Conservation (phyloP, 1,140 invertebrate genomes). For the honey bee (Apis mellifera) region DNA sequence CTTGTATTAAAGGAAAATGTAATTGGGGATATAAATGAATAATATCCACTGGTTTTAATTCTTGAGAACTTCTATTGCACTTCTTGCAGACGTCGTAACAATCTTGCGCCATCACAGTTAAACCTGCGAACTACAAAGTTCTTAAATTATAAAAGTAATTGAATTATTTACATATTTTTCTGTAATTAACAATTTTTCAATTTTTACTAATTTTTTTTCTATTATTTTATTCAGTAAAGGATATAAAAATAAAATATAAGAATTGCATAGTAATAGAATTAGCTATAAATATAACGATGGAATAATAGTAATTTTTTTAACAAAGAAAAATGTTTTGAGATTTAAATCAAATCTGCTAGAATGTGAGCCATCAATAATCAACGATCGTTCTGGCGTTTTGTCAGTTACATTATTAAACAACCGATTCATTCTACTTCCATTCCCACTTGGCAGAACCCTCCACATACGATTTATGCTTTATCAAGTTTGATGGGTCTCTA, state of each 20-base stretch:
- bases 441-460: conserved; percentile 51
- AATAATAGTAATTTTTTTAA: background rate
- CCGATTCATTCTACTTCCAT: conserved; percentile 47
- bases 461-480: conserved; percentile 46
- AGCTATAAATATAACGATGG: background rate
- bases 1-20: background rate
- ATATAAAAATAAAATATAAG: too few relatives aligned
- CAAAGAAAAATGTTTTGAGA: background rate
- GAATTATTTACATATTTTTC: background rate
- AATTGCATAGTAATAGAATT: background rate
- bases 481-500: conserved; percentile 51
- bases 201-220: background rate
- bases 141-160: conserved; percentile 18
- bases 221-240: background rate
- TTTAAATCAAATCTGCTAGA: background rate
- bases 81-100: conserved; percentile 34
- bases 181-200: background rate
- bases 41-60: background rate
- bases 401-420: conserved; percentile 48
- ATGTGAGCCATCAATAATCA: conserved; percentile 33
- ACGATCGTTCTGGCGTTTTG: conserved; percentile 36
- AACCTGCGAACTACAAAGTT: conserved; percentile 36
- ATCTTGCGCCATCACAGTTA: conserved; percentile 33
- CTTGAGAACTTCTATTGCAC: conserved; percentile 48
- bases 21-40: background rate